Evolutionary conservation across 1,140 invertebrate species (phyloP).

Genomic region (Lasioglossum albipes): DNA sequence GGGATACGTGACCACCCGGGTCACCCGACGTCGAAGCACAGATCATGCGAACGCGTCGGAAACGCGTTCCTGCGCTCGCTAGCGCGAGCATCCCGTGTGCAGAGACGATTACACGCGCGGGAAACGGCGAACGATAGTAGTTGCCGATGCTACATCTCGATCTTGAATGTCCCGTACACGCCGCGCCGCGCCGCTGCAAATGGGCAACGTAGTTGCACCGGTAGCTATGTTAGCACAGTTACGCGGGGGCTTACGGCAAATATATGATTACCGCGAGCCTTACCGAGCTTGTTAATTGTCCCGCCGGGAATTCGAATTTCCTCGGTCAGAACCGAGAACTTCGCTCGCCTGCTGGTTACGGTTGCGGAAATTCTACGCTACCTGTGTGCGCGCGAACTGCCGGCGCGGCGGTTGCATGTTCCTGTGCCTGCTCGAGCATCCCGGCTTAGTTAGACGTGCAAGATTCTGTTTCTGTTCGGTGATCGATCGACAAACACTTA

Average conservation of each 20-base stretch:
- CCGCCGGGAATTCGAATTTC: constrained; percentile 51
- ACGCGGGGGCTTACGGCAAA: constrained; percentile 34
- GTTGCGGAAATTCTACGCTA: constrained; percentile 1
- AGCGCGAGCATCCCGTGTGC: too few species aligned
- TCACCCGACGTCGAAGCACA: background rate
- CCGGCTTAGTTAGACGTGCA: too few species aligned
- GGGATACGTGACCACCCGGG: constrained; percentile 5
- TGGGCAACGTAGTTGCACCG: constrained; percentile 20
- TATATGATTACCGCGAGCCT: constrained; percentile 43
- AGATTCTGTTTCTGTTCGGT: background rate
- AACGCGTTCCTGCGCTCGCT: background rate
- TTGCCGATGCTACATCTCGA: background rate
- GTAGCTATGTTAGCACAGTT: constrained; percentile 24
- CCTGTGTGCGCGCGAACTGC: background rate
- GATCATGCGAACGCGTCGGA: background rate
- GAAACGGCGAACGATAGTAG: too few species aligned
- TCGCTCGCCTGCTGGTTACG: constrained; percentile 3
- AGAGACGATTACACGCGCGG: background rate
- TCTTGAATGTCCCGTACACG: background rate
- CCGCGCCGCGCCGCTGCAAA: constrained; percentile 13
- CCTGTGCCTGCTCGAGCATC: background rate
- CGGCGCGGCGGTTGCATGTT: background rate
- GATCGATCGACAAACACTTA: too few species aligned
- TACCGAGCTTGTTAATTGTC: constrained; percentile 45
- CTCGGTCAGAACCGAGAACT: constrained; percentile 20